A percentile compares a stretch with the other conserved stretches of the same genome.
Evolutionary conservation across 2,888 invertebrate species (phyloP).

Genomic region (Scaptodrosophila latifasciaeformis): DNA sequence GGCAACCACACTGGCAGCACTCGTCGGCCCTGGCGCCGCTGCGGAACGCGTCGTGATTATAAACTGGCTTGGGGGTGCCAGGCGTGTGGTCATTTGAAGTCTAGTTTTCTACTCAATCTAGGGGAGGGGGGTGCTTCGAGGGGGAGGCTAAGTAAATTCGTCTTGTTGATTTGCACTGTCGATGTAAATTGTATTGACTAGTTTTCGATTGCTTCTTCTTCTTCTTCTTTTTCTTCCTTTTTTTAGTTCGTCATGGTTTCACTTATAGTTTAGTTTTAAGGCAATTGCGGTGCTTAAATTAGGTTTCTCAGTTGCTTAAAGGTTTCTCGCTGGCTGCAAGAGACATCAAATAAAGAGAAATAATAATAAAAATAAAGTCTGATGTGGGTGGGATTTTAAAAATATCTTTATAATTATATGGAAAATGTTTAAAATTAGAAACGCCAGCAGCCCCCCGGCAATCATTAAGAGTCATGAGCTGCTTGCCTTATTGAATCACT

Average conservation of each 20-base stretch:
- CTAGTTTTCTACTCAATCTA: conserved; percentile 21
- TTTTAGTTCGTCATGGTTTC: background rate
- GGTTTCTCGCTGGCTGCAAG: conserved; percentile 34
- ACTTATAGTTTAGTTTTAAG: conserved; percentile 33
- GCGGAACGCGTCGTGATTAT: conserved; percentile 64
- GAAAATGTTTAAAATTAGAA: too few relatives aligned
- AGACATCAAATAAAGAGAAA: background rate
- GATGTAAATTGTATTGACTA: conserved; percentile 54
- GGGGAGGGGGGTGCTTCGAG: background rate
- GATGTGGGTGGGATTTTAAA: too few relatives aligned
- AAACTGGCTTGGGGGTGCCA: conserved; percentile 73
- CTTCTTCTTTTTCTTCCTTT: background rate
- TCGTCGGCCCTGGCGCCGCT: conserved; percentile 21
- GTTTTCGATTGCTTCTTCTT: conserved; percentile 26
- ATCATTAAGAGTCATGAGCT: too few relatives aligned
- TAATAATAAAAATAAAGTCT: too few relatives aligned
- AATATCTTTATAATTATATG: too few relatives aligned
- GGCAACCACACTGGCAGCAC: conserved; percentile 20
- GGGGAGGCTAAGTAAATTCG: conserved; percentile 13
- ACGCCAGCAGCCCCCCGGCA: too few relatives aligned
- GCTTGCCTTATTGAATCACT: too few relatives aligned
- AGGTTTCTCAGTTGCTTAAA: conserved; percentile 30
- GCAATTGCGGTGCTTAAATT: conserved; percentile 53
- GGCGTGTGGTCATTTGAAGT: conserved; percentile 72
- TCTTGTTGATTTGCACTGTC: conserved; percentile 31